A percentile compares a stretch with the other conserved stretches of the same genome.
phyloP scores from a whole-genome alignment of 23 tunicate species.

The Styela plicata region DNA sequence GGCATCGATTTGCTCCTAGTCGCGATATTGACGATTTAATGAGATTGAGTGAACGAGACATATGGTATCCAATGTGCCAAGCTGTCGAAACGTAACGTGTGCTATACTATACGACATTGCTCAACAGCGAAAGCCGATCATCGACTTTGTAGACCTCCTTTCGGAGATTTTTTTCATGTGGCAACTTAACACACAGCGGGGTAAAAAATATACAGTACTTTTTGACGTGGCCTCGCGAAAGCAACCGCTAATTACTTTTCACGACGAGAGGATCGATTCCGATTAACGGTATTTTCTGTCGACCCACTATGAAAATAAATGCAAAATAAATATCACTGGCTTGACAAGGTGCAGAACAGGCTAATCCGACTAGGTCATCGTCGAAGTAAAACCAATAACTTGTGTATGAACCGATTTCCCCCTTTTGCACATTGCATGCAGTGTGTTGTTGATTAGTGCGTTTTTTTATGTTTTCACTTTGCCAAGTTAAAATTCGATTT shows the following conservation, averaged over 20 bases:
- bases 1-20: not conserved
- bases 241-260: not conserved
- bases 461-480: not conserved
- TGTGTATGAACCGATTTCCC: not conserved
- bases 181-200: not conserved
- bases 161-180: not conserved
- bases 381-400: not conserved
- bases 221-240: not conserved
- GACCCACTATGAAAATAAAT: not conserved
- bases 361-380: not conserved
- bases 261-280: not conserved
- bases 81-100: not conserved
- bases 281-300: not conserved
- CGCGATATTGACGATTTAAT: not conserved
- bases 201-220: not conserved
- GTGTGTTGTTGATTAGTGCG: not conserved
- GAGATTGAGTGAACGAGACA: not conserved
- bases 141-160: not conserved
- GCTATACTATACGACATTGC: not conserved
- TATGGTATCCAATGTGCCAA: not conserved
- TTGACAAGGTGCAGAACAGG: not conserved
- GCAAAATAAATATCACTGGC: not conserved
- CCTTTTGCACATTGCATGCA: not conserved
- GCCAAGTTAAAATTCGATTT: not conserved
- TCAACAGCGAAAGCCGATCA: not conserved